phyloP scores from a whole-genome alignment of 2,888 invertebrate species.

The Protodeltote pygarga region DNA sequence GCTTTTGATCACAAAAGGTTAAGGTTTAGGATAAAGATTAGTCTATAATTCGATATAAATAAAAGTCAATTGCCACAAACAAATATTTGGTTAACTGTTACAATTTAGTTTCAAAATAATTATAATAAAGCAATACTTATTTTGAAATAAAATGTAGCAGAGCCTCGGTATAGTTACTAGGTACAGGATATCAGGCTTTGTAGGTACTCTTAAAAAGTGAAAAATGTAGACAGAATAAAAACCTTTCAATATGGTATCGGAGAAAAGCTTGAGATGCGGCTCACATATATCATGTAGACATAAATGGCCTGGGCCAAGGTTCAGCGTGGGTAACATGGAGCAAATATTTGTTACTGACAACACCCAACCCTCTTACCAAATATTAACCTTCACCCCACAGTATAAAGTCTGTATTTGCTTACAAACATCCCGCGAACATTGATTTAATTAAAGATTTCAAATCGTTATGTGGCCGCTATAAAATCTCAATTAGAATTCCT shows the following conservation, averaged over 20 bases:
- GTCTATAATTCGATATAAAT: too few relatives aligned
- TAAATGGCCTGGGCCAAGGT: constrained; percentile 45
- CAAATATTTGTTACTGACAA: constrained; percentile 62
- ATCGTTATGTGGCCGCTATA: constrained; percentile 30
- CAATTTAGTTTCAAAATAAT: too few relatives aligned
- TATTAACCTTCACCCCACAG: constrained; percentile 36
- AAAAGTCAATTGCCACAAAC: too few relatives aligned
- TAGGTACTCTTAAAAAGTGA: too few relatives aligned
- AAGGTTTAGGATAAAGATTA: too few relatives aligned
- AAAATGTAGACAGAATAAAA: not conserved
- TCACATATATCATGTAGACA: constrained; percentile 28
- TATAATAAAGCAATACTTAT: too few relatives aligned
- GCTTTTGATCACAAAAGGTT: too few relatives aligned
- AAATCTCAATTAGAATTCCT: constrained; percentile 17
- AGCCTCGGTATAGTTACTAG: too few relatives aligned
- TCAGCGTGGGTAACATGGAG: constrained; percentile 36
- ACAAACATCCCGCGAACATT: constrained; percentile 15
- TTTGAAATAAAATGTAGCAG: too few relatives aligned
- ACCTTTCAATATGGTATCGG: constrained; percentile 3
- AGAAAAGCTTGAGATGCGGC: constrained; percentile 14
- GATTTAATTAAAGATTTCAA: constrained; percentile 57
- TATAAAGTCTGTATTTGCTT: constrained; percentile 47
- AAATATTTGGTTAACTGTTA: too few relatives aligned
- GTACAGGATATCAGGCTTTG: too few relatives aligned
- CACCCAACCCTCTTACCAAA: constrained; percentile 37